A percentile compares a stretch with the other conserved stretches of the same genome.
phyloP scores from a whole-genome alignment of 2,113 vertebrate genomes.

The Isichthys henryi region DNA sequence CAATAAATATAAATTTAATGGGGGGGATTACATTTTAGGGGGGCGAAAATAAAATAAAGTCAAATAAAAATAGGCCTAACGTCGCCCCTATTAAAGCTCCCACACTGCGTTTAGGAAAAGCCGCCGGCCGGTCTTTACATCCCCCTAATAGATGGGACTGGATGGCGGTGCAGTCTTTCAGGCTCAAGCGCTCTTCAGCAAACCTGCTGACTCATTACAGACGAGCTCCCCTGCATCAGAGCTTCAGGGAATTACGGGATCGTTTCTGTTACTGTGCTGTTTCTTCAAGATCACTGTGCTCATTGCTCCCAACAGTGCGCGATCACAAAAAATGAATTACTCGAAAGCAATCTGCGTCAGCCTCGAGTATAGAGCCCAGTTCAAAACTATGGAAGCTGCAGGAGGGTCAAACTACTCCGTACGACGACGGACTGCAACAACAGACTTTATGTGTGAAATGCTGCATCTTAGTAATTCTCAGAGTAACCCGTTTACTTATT shows the following conservation, averaged over 20 bases:
- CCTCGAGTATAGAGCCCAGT: not conserved
- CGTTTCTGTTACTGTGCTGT: not conserved
- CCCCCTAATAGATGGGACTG: not conserved
- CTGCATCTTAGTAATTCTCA: not conserved
- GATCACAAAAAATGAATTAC: not conserved
- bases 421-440: not conserved
- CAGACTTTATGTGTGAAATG: not conserved
- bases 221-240: not conserved
- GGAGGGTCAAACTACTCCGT: not conserved
- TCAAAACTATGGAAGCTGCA: not conserved
- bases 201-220: not conserved
- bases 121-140: not conserved
- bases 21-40: too few relatives aligned
- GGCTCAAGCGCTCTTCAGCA: not conserved
- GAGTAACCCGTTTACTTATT: not conserved
- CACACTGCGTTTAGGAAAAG: not conserved
- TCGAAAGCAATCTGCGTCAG: not conserved
- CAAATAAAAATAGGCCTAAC: too few relatives aligned
- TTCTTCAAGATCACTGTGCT: not conserved
- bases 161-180: not conserved
- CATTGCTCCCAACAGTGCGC: not conserved
- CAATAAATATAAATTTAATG: too few relatives aligned
- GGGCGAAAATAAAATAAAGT: too few relatives aligned
- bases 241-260: not conserved
- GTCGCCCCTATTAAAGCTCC: not conserved